Evolutionary conservation across 1,140 invertebrate genomes (phyloP).

Genomic region (Semibalanus balanoides): DNA sequence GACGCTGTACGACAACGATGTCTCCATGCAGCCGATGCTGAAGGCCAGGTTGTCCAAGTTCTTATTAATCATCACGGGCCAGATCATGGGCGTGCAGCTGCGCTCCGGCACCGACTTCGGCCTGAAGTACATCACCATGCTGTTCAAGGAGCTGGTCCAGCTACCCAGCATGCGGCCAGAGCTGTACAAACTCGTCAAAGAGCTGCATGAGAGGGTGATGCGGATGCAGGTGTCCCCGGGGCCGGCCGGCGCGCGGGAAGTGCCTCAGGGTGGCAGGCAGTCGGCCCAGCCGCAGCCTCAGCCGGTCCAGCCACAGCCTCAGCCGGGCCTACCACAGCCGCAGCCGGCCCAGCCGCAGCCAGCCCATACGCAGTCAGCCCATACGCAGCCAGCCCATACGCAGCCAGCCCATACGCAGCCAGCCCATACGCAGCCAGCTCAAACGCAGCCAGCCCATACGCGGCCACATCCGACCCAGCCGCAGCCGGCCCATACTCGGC

Average conservation of each 20-base stretch:
- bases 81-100: not conserved
- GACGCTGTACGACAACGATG: not conserved
- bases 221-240: not conserved
- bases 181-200: not conserved
- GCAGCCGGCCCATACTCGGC: no score
- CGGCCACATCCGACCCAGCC: no score
- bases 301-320: not conserved
- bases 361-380: no score
- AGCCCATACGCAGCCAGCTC: not conserved
- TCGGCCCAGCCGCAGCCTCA: no score
- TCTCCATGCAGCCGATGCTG: not conserved
- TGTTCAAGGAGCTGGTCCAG: not conserved
- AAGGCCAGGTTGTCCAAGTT: not conserved
- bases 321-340: not conserved
- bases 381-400: no score
- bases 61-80: not conserved
- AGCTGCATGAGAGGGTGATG: not conserved
- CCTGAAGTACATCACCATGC: not conserved
- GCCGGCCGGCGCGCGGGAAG: no score
- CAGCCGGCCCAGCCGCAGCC: no score
- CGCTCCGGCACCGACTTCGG: not conserved
- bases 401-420: no score
- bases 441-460: no score
- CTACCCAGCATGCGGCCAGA: not conserved
- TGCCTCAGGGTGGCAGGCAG: not conserved